phyloP scores from a whole-genome alignment of 2,888 invertebrate genomes.

The Calameuta filiformis region DNA sequence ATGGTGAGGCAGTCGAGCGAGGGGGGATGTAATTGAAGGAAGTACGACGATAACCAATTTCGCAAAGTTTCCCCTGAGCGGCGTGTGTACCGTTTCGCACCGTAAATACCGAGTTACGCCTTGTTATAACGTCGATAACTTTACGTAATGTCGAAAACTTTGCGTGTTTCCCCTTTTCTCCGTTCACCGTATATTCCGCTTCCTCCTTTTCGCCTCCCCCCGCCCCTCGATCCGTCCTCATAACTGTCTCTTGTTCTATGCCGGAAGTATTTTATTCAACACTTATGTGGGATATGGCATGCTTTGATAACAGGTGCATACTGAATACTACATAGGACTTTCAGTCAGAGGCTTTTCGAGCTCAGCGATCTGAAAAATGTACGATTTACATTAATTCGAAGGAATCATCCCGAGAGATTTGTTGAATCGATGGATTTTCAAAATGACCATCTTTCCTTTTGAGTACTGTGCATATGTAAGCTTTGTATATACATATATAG shows the following conservation, averaged over 20 bases:
- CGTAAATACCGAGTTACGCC: conserved; percentile 2
- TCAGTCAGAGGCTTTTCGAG: not conserved
- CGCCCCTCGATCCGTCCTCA: not conserved
- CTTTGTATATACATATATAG: too few relatives aligned
- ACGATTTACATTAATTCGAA: not conserved
- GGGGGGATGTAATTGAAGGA: not conserved
- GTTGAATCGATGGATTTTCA: too few relatives aligned
- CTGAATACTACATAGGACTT: not conserved
- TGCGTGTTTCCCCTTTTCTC: not conserved
- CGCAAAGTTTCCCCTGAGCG: not conserved
- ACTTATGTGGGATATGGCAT: not conserved
- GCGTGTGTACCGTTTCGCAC: not conserved
- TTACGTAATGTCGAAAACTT: not conserved
- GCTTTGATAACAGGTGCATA: not conserved
- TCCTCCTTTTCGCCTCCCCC: not conserved
- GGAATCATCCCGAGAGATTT: not conserved
- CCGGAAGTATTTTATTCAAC: not conserved
- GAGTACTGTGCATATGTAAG: too few relatives aligned
- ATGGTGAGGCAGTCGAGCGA: too few relatives aligned
- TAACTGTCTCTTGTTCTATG: not conserved
- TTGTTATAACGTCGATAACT: conserved; percentile 5
- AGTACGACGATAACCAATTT: conserved; percentile 20
- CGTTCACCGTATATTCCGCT: not conserved
- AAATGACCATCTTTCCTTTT: too few relatives aligned
- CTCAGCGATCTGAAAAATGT: not conserved